Base-by-base conservation (phyloP, 2,113 vertebrate species). In the Dendropsophus ebraccatus region DNA sequence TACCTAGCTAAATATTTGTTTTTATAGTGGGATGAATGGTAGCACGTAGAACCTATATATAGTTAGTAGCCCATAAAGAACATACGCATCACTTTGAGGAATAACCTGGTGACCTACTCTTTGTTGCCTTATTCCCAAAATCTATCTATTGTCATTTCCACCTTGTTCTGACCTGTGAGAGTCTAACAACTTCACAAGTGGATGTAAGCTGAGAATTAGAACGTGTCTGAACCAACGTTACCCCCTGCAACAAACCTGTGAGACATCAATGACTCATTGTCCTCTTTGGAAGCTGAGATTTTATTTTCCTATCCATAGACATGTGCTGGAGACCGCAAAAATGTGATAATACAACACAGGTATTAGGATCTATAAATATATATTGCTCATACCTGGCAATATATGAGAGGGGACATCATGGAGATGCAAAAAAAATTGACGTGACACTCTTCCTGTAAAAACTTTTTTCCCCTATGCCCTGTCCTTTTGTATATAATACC, bases 211-310 rank as follows among this genome's bases (percentile, higher is more conserved):
- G 54, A 81, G 52, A 80, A 52, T 80, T 50, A 47, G 45, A 81
- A 81, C 78, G 85, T 87, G 78, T 54, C 41, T 87, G 54, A 62
- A 58, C 69, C 76, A 58, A 60, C 25, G 37, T 81, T 81, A 32
- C 49, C 49, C 35, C 47, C 35, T 32, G 50, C 32, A 56, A 70
- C 62, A 80, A 73, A 80, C 25, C 76, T 80, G 60, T 14, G n/a
- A 72, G 62, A 32, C 21, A 41, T 70, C 54, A 58, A 56, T 81
- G 85, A 81, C 78, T 45, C 67, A 86, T 72, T 73, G 52, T 47
- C 67, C 50, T 73, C 50, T 28, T 50, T 62, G 78, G 32, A 10
- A 54, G 14, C 30, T n/a, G 2, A 2, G 28, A 72, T 28, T 25
- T 69, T 37, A 23, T 32, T 5, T 21, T 67, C 62, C n/a, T n/a